phyloP scores from a whole-genome alignment of 53 echinoderm and acorn worm genomes.

The Temnopleurus reevesii region DNA sequence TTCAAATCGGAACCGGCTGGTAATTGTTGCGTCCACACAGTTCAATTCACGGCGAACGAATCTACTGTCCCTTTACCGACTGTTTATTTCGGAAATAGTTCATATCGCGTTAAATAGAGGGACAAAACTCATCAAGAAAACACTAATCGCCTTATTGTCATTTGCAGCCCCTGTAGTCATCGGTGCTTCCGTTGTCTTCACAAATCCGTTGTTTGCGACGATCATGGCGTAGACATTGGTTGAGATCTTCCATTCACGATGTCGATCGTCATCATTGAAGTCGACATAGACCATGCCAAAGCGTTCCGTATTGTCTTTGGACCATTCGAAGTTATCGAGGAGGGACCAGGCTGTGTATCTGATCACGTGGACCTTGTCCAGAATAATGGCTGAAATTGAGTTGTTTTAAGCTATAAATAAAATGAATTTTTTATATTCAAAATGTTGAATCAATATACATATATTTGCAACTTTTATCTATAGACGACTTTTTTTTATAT shows the following conservation, averaged over 20 bases:
- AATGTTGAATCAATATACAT: too few species aligned
- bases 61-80: too few species aligned
- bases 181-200: neutral
- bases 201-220: constrained; percentile 61
- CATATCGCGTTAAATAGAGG: too few species aligned
- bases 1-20: too few species aligned
- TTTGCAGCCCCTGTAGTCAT: neutral
- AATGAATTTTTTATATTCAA: too few species aligned
- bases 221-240: constrained; percentile 56
- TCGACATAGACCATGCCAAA: constrained; percentile 82
- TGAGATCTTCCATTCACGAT: constrained; percentile 61
- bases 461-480: too few species aligned
- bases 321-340: constrained; percentile 91
- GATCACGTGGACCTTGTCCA: constrained; percentile 75
- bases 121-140: constrained; percentile 3
- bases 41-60: too few species aligned
- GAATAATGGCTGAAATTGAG: constrained; percentile 64
- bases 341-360: constrained; percentile 89
- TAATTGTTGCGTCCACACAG: too few species aligned
- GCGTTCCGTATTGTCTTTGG: constrained; percentile 68
- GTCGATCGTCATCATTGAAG: constrained; percentile 66
- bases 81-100: too few species aligned
- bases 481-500: too few species aligned
- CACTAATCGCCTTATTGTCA: neutral
- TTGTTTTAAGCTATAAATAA: too few species aligned